Evolutionary conservation across 2,113 vertebrate genomes (phyloP).

Genomic region (Heteronetta atricapilla): DNA sequence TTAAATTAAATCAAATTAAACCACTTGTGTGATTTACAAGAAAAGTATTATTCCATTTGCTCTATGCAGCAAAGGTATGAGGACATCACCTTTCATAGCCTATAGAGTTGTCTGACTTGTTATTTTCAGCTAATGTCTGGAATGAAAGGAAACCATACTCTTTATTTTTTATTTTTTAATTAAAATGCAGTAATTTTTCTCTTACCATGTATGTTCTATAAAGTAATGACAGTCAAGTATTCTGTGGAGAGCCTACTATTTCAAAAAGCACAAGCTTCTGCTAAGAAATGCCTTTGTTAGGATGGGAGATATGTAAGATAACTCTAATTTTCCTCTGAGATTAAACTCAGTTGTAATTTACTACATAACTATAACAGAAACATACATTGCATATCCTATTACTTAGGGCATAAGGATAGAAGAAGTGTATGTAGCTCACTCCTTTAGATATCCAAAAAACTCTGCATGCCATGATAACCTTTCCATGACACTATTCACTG

Average conservation of each 20-base stretch:
- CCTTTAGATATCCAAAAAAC: background rate
- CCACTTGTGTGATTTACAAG: background rate
- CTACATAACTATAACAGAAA: background rate
- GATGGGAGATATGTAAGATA: background rate
- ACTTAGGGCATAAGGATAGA: background rate
- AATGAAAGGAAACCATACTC: slow-evolving; percentile 1
- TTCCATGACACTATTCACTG: background rate
- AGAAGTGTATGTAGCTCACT: background rate
- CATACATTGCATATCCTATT: background rate
- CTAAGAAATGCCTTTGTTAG: background rate
- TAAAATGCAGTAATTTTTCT: background rate
- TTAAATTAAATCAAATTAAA: slow-evolving; percentile 43
- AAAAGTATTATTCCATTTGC: slow-evolving; percentile 17
- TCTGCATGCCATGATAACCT: background rate
- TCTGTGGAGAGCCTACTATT: background rate
- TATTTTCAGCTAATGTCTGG: slow-evolving; percentile 31
- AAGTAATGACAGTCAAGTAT: background rate
- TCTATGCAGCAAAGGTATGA: background rate
- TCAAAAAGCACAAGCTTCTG: background rate
- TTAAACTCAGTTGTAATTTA: background rate
- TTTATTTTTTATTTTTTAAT: no score
- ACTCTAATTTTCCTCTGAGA: background rate
- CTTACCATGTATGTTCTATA: background rate
- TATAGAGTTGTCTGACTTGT: slow-evolving; percentile 20
- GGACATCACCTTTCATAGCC: background rate